These are phyloP conservation scores for Hemaris fuciformis DNA, from an alignment of 2,888 invertebrate species.

Conservation along the genomic window DNA sequence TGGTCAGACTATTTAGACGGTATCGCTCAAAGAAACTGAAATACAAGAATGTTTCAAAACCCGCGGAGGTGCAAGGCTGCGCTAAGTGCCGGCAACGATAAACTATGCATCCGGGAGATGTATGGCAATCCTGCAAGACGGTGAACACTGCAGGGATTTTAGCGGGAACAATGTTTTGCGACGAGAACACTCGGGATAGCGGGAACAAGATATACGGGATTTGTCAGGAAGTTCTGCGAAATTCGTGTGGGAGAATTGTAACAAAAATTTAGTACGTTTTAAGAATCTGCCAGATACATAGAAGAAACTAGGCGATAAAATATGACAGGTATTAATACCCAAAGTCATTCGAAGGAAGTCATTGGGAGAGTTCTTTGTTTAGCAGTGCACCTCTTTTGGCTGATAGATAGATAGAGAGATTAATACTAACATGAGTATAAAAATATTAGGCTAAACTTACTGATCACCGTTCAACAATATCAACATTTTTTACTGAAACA, in stretches of 20 bases:
- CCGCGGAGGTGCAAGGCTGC: conserved; percentile 18
- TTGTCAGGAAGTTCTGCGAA: not conserved
- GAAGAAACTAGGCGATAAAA: too few species aligned
- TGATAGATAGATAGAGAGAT: too few species aligned
- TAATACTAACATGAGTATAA: too few species aligned
- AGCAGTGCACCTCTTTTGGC: too few species aligned
- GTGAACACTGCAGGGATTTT: conserved; percentile 34
- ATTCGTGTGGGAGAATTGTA: not conserved
- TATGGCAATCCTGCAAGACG: conserved; percentile 36
- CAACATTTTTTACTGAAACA: too few species aligned
- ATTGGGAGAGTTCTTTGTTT: too few species aligned
- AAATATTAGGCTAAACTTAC: too few species aligned
- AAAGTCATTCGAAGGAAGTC: too few species aligned
- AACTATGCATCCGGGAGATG: conserved; percentile 50
- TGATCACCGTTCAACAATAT: too few species aligned
- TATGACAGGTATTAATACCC: too few species aligned
- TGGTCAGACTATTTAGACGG: not conserved
- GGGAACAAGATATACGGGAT: not conserved
- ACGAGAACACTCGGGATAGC: not conserved
- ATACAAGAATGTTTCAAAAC: conserved; percentile 3
- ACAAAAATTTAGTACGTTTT: not conserved
- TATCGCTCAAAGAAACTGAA: not conserved
- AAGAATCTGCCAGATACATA: too few species aligned
- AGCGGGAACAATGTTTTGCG: conserved; percentile 25
- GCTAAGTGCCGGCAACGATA: conserved; percentile 33